Base-by-base conservation (phyloP, 2,888 invertebrate genomes). In the Dorcus parallelipipedus region DNA sequence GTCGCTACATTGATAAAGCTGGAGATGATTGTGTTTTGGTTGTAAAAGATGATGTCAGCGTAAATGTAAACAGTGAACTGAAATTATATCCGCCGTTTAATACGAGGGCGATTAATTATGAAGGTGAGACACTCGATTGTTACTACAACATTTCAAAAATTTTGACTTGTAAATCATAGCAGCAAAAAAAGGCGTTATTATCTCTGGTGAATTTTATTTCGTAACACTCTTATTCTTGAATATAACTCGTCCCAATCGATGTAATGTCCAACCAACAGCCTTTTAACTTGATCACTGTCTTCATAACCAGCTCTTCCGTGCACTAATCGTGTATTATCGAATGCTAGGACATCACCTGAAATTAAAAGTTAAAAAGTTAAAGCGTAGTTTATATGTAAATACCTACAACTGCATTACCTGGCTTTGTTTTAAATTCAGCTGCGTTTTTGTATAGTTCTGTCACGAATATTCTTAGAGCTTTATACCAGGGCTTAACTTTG, bases 311-410 rank as follows among this genome's bases (percentile, higher is more conserved):
- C 26, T 33, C 26, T 4, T 0, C 90, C 90, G 70, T 91, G 91
- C 3, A 90, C 74, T 51, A 90, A 73, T 52, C 91, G 82, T 63
- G 85, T 82, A 70, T 91, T 91, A 74, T 90, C 88, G 76, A 91
- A 90, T n/a, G 86, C 83, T 54, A 59, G 26, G 47, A 66, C 54
- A 23, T 62, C 60, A 9, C 66, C 66, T 66, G 53, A 39, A 57
- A 61, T 8, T 14, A 49, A 33, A 33, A 14, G 14, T 14, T 52
- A 26, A 10, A 6, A 33, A 33, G 1, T 7, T 33, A 20, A 20
- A 20, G 20, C 20, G 2, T 20, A 20, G 20, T 20, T 20, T 20
- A 33, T 33, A 33, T 33, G 20, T 33, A 4, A n/a, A 14, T 14
- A 14, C 14, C 14, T 33, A 6, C 26, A 33, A 33, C 7, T 33